These are phyloP conservation scores for Toxonevra muliebris DNA, from an alignment of 2,888 invertebrate species.

Conservation along the genomic window DNA sequence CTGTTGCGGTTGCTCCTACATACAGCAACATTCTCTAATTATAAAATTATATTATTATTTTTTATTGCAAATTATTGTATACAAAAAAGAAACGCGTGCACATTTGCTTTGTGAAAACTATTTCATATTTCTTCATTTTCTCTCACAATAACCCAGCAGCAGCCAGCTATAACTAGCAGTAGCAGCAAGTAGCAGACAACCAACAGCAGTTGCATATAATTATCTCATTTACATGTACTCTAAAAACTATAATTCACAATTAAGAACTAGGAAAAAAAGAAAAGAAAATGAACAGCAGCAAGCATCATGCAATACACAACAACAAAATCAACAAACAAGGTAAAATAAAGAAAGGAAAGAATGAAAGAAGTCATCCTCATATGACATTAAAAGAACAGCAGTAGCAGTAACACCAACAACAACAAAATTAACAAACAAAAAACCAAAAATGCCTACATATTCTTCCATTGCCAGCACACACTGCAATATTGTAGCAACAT, in stretches of 20 bases:
- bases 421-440: conserved; percentile 15
- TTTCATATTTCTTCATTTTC: not conserved
- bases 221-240: conserved; percentile 61
- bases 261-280: conserved; percentile 45
- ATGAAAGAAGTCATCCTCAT: conserved; percentile 28
- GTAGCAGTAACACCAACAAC: not conserved
- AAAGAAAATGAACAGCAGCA: conserved; percentile 19
- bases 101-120: not conserved
- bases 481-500: no score
- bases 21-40: not conserved
- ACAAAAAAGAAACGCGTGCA: no score
- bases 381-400: conserved; percentile 43
- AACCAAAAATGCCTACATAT: no score
- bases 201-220: conserved; percentile 52
- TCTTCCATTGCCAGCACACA: conserved; percentile 34
- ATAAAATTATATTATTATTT: not conserved
- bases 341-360: not conserved
- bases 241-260: conserved; percentile 59
- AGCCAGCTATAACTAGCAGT: no score
- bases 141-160: not conserved
- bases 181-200: no score
- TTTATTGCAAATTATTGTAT: not conserved
- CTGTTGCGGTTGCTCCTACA: no score
- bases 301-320: not conserved
- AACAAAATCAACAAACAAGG: not conserved